Conservation (phyloP, 1,140 invertebrate species). For the Aradophagus sp. region DNA sequence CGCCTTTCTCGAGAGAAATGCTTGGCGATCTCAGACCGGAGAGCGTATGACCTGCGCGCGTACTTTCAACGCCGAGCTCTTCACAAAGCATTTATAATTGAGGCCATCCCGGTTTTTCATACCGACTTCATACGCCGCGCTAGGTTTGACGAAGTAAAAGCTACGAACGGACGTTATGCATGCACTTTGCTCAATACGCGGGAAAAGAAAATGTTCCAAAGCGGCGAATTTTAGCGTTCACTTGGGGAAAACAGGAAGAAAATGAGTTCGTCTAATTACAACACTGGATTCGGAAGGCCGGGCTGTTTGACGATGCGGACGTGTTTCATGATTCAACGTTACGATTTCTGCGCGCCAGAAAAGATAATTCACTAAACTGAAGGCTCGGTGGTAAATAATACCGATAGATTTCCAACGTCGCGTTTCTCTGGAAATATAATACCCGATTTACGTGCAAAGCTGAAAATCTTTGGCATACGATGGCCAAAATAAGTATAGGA, state of each 20-base stretch:
- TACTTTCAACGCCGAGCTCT: conserved; percentile 8
- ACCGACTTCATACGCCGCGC: conserved; percentile 28
- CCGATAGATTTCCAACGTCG: neutral
- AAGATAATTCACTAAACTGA: conserved; percentile 20
- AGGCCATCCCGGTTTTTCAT: conserved; percentile 40
- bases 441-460: too few species aligned
- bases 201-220: conserved; percentile 40
- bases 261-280: conserved; percentile 51
- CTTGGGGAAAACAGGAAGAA: conserved; percentile 40
- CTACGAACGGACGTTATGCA: conserved; percentile 29
- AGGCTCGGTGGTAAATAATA: conserved; percentile 14
- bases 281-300: conserved; percentile 25
- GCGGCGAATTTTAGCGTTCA: conserved; percentile 41
- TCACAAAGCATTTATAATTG: conserved; percentile 43
- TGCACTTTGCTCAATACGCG: conserved; percentile 47
- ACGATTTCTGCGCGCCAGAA: conserved; percentile 31
- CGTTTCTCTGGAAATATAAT: too few species aligned
- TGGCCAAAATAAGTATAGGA: too few species aligned
- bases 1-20: conserved; percentile 14
- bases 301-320: conserved; percentile 29
- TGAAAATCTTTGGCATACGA: too few species aligned
- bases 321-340: conserved; percentile 17
- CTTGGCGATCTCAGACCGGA: conserved; percentile 8
- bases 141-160: conserved; percentile 33
- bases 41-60: conserved; percentile 25